Conservation (phyloP, 2,113 vertebrate genomes). For the Hassar affinis region DNA sequence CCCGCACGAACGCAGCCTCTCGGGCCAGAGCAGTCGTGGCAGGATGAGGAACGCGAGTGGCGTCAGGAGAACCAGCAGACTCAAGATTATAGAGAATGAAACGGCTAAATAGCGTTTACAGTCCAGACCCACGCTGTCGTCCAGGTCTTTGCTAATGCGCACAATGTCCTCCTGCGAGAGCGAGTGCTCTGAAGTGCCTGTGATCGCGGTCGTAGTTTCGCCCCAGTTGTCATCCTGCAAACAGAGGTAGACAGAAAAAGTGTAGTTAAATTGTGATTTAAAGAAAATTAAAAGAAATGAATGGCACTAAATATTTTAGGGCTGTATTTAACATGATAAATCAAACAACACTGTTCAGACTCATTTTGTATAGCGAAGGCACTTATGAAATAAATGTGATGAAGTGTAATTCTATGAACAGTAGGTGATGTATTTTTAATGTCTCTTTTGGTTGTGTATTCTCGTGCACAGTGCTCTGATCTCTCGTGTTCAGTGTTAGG, state of each 20-base stretch:
- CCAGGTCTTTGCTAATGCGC: constrained; percentile 87
- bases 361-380: too few species aligned
- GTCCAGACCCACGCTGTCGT: constrained; percentile 82
- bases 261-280: too few species aligned
- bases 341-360: too few species aligned
- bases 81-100: constrained; percentile 75
- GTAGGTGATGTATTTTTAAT: too few species aligned
- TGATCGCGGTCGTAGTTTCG: constrained; percentile 93
- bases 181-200: constrained; percentile 93
- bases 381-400: too few species aligned
- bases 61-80: constrained; percentile 85
- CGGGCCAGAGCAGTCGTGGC: constrained; percentile 85
- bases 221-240: constrained; percentile 96
- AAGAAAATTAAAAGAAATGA: too few species aligned
- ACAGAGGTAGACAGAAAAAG: not conserved
- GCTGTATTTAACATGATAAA: too few species aligned
- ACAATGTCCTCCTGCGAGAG: constrained; percentile 95
- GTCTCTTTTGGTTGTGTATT: too few species aligned
- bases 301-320: too few species aligned
- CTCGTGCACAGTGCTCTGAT: too few species aligned
- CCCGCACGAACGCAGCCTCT: constrained; percentile 82
- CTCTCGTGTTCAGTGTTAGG: too few species aligned
- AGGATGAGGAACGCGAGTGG: constrained; percentile 89
- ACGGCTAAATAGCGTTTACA: constrained; percentile 83
- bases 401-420: too few species aligned